Conservation (phyloP, 2,113 vertebrate genomes). For the Meriones unguiculatus region DNA sequence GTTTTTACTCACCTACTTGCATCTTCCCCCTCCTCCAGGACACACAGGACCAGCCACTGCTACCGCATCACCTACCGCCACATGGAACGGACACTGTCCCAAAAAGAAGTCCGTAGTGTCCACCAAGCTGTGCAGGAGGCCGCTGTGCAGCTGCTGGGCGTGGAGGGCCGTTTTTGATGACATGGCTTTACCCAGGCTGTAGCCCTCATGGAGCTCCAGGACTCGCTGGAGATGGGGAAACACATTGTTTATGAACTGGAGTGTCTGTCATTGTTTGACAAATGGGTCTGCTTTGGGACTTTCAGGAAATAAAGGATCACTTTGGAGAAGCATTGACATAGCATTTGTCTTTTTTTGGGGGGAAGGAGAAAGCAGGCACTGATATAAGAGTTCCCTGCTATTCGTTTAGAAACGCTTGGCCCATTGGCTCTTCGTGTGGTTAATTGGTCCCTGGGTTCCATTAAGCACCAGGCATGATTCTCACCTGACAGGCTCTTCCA, state of each 20-base stretch:
- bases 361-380: slow-evolving; percentile 1
- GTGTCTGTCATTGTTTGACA: neutral
- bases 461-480: slow-evolving; percentile 77
- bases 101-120: slow-evolving; percentile 90
- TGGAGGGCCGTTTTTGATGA: slow-evolving; percentile 92
- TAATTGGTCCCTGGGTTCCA: slow-evolving; percentile 82
- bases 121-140: slow-evolving; percentile 90
- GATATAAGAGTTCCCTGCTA: slow-evolving; percentile 56
- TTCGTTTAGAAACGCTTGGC: slow-evolving; percentile 68
- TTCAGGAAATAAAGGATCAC: slow-evolving; percentile 82
- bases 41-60: slow-evolving; percentile 93
- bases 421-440: slow-evolving; percentile 65
- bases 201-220: neutral
- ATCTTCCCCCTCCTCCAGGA: slow-evolving; percentile 86
- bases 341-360: slow-evolving; percentile 66
- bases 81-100: slow-evolving; percentile 94
- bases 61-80: slow-evolving; percentile 95
- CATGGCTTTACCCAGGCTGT: rapidly evolving
- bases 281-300: slow-evolving; percentile 50
- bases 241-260: neutral
- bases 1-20: rapidly evolving
- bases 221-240: neutral
- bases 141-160: slow-evolving; percentile 89
- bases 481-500: slow-evolving; percentile 74
- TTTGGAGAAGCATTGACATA: slow-evolving; percentile 73